Evolutionary conservation across 2,113 vertebrate species (phyloP).

Genomic region (Thermophis baileyi): DNA sequence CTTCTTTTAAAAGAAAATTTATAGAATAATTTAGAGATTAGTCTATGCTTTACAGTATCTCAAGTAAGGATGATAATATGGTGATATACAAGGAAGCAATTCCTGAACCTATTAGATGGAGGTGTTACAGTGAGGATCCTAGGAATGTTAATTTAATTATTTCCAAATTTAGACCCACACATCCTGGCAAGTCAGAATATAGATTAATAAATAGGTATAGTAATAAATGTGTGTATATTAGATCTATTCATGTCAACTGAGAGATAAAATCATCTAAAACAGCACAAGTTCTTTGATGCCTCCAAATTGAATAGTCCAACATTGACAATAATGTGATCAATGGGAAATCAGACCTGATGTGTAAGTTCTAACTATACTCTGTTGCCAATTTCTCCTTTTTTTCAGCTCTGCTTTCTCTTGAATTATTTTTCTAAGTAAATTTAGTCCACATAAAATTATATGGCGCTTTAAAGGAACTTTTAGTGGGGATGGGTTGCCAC

Average conservation of each 20-base stretch:
- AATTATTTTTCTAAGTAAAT: background rate
- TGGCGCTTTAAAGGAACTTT: background rate
- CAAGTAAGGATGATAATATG: background rate
- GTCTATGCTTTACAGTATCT: background rate
- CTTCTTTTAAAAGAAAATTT: background rate
- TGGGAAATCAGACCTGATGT: background rate
- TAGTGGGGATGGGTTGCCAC: background rate
- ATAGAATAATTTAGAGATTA: background rate
- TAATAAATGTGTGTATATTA: background rate
- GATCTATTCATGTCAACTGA: background rate
- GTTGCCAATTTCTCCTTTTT: slow-evolving; percentile 9
- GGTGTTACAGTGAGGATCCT: background rate
- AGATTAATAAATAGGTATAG: background rate
- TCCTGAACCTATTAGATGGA: background rate
- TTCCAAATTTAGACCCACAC: background rate
- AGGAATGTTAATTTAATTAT: background rate
- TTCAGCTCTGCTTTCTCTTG: background rate
- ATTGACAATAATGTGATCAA: background rate
- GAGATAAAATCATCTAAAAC: background rate
- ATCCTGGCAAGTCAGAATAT: background rate
- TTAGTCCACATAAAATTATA: background rate
- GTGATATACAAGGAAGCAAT: background rate
- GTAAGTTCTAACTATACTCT: background rate
- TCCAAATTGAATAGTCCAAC: background rate
- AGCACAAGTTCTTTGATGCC: background rate